phyloP scores from a whole-genome alignment of 1,140 invertebrate species.

The Aphidius ervi region DNA sequence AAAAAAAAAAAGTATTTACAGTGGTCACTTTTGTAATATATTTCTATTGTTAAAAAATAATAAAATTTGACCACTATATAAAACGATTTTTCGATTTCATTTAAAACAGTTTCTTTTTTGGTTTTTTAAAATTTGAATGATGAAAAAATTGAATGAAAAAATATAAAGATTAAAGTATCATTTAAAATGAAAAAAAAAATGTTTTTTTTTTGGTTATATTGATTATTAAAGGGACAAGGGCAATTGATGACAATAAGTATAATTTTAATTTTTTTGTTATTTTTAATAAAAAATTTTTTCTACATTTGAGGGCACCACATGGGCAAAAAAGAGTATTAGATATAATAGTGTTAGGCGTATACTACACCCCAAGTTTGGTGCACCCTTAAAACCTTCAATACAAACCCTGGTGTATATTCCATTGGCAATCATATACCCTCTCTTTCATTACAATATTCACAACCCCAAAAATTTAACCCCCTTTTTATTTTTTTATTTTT shows the following conservation, averaged over 20 bases:
- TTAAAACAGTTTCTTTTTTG: too few relatives aligned
- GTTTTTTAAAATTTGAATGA: too few relatives aligned
- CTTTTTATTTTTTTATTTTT: conserved; percentile 2
- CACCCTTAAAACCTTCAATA: conserved; percentile 16
- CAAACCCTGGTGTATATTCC: conserved; percentile 16
- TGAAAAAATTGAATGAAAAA: too few relatives aligned
- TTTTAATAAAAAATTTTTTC: conserved; percentile 3
- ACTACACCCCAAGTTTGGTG: conserved; percentile 20
- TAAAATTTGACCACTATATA: too few relatives aligned
- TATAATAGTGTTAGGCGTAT: conserved; percentile 50
- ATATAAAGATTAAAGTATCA: neutral
- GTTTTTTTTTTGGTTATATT: too few relatives aligned
- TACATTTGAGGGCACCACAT: conserved; percentile 42
- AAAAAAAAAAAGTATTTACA: too few relatives aligned
- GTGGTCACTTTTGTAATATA: too few relatives aligned
- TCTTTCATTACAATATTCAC: neutral
- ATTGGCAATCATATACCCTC: neutral
- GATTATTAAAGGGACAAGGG: conserved; percentile 7
- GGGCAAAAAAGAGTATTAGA: conserved; percentile 46
- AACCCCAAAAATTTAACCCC: conserved; percentile 2
- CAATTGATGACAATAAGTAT: conserved; percentile 9
- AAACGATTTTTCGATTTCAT: too few relatives aligned
- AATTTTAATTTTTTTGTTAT: conserved; percentile 19
- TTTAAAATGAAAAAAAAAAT: too few relatives aligned
- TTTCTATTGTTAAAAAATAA: too few relatives aligned